These are phyloP conservation scores for Rambutsinella grinnellia DNA, from an alignment of 2,888 invertebrate species.

Conservation along the genomic window DNA sequence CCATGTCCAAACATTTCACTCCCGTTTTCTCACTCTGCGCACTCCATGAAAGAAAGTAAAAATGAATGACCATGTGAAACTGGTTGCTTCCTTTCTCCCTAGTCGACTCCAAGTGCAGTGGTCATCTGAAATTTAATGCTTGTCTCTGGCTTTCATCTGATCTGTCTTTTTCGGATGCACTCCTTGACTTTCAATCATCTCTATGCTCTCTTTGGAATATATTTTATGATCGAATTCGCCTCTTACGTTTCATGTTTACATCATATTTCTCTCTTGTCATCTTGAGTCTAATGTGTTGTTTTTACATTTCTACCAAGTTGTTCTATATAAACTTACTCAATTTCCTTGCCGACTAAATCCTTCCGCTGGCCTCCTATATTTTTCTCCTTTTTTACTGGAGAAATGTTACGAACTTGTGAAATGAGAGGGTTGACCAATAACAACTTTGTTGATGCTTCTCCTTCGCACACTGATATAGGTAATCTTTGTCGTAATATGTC, in stretches of 20 bases:
- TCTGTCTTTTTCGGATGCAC: too few species aligned
- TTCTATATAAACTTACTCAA: constrained; percentile 50
- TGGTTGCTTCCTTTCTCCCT: constrained; percentile 37
- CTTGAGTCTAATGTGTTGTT: too few species aligned
- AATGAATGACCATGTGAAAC: constrained; percentile 58
- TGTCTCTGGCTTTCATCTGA: neutral
- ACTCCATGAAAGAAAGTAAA: constrained; percentile 19
- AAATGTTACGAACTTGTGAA: constrained; percentile 4
- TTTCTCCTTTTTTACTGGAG: constrained; percentile 15
- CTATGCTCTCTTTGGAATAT: too few species aligned
- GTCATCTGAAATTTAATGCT: neutral
- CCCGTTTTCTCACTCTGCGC: constrained; percentile 46
- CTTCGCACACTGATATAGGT: neutral
- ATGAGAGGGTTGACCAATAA: constrained; percentile 30
- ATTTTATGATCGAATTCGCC: too few species aligned
- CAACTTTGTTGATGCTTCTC: constrained; percentile 1
- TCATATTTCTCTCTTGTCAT: neutral
- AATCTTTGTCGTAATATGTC: neutral
- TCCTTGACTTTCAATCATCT: too few species aligned
- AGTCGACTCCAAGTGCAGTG: neutral
- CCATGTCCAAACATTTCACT: constrained; percentile 24
- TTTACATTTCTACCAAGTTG: constrained; percentile 7
- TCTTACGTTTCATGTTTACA: neutral
- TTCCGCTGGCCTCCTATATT: neutral
- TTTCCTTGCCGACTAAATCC: constrained; percentile 21